These are phyloP conservation scores for Phalacrocorax aristotelis DNA, from an alignment of 2,113 vertebrate species.

Conservation along the genomic window DNA sequence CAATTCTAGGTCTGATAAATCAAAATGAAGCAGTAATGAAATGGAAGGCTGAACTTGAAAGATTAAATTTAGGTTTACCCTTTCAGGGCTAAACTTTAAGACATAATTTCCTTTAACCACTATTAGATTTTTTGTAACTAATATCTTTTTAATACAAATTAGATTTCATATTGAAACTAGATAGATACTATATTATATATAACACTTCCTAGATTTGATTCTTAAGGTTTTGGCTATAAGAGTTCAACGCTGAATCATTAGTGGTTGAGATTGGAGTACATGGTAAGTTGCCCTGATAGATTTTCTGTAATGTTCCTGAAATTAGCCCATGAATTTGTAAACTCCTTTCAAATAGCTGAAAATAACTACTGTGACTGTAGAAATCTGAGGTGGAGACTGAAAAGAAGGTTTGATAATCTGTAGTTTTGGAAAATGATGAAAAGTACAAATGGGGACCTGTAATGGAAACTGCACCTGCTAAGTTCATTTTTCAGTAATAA, in stretches of 20 bases:
- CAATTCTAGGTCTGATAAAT: neutral
- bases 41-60: neutral
- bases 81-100: neutral
- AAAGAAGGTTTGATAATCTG: neutral
- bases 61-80: neutral
- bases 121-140: neutral
- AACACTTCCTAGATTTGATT: neutral
- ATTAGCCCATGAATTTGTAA: neutral
- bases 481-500: neutral
- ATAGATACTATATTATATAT: neutral
- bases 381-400: neutral
- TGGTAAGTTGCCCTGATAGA: neutral
- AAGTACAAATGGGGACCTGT: neutral
- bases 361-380: neutral
- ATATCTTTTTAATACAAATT: neutral
- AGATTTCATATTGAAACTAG: neutral
- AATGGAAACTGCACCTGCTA: neutral
- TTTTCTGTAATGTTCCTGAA: neutral
- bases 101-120: neutral
- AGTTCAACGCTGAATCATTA: neutral
- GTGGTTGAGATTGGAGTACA: neutral
- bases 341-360: neutral
- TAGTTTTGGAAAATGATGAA: neutral
- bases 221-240: neutral
- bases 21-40: neutral